These are phyloP conservation scores for Eolophus roseicapilla DNA, from an alignment of 2,113 vertebrate genomes.

Conservation along the genomic window DNA sequence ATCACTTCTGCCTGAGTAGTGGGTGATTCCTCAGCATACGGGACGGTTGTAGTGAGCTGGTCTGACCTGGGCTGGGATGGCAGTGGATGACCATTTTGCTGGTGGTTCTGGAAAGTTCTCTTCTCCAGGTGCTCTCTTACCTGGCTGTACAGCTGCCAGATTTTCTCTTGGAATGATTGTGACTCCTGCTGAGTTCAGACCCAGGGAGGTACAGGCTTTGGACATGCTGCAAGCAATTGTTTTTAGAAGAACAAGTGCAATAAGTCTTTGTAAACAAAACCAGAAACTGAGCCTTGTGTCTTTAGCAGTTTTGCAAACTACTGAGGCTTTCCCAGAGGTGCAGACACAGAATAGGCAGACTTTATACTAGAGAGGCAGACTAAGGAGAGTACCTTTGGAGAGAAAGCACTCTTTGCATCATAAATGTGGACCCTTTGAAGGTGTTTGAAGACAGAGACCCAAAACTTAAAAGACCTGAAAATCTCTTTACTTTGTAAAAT, in stretches of 20 bases:
- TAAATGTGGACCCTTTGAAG: background rate
- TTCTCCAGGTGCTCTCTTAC: background rate
- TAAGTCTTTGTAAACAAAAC: background rate
- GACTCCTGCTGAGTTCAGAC: background rate
- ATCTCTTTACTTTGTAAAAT: background rate
- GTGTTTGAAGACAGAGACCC: background rate
- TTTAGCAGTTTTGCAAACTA: background rate
- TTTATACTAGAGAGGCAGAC: background rate
- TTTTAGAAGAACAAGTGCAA: background rate
- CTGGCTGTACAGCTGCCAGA: background rate
- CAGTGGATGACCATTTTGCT: background rate
- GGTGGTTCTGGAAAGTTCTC: background rate
- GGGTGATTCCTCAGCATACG: background rate
- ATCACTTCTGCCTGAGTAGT: background rate
- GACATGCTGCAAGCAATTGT: fast-evolving
- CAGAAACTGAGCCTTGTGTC: background rate
- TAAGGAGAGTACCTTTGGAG: background rate
- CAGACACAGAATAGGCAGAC: background rate
- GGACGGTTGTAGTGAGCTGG: background rate
- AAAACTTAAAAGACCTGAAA: background rate
- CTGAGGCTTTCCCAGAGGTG: background rate
- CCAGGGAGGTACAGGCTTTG: background rate
- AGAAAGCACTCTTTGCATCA: background rate
- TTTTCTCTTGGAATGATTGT: background rate
- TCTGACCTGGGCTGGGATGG: background rate